Base-by-base conservation (phyloP, 1,140 invertebrate genomes). In the Araneus ventricosus region DNA sequence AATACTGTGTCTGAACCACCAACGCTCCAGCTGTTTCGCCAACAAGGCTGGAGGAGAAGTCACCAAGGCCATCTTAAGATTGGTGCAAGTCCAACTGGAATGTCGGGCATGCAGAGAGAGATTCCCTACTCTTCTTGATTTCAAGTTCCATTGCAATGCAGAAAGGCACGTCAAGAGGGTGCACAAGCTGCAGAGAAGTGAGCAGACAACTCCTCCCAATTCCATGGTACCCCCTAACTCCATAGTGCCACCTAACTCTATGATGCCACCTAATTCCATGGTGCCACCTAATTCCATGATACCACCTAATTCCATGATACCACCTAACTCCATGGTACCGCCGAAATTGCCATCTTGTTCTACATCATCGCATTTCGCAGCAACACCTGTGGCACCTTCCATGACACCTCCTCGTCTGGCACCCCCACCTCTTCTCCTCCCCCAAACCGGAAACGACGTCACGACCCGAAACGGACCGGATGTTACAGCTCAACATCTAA, bases 1-100 rank as follows among this genome's bases (percentile, higher is more conserved):
- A 88, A 96, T 97, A 22, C 96, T 97, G 4, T 96, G 98, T 82
- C 95, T 97, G 59, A 96, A 96, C 17, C 98, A 98, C 95, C 97
- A 98, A 95, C 96, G 97, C 1, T 96, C 95, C 96, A 94, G 91
- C n/a, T 94, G 94, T 24, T 94, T 93, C 34, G 87, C 87, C 27
- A 94, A 87, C 30, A 94, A 89, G 30, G 57, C 22, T 27, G 41
- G 70, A 17, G 84, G 79, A 95, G 91, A 91, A 22, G 24, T 41
- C 37, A 61, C 34, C 17, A 95, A 95, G 75, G 94, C 94, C 8
- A 95, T 95, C 59, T 92, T 96, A 52, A 80, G 95, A 80, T 94
- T 96, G 27, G 95, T 94, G 4, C 94, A 96, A 94, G 96, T 96
- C 6, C 97, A 97, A 80, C 97, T 97, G 94, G 97, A 97, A 94